Percentiles rank a stretch among this genome's conserved stretches.
Evolutionary conservation across 2,888 invertebrate genomes (phyloP).

Genomic region (Agonopterix arenella): DNA sequence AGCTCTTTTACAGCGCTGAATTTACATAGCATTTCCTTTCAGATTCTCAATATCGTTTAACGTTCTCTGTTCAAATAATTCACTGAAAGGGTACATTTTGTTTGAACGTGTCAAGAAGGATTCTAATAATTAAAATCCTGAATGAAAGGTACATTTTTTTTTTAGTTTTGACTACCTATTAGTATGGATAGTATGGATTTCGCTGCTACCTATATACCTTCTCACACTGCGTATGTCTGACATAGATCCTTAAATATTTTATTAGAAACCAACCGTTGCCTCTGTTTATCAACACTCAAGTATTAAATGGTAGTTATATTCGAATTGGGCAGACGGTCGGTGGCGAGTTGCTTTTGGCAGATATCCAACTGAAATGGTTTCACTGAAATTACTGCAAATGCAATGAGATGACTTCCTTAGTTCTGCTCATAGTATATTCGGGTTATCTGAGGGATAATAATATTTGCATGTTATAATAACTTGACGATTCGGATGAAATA

Average conservation of each 20-base stretch:
- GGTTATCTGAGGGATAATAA: conserved; percentile 8
- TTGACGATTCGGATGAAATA: neutral
- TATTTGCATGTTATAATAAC: conserved; percentile 7
- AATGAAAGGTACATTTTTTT: too few relatives aligned
- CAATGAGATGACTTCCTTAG: conserved; percentile 32
- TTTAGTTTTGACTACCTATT: too few relatives aligned
- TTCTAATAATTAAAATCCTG: too few relatives aligned
- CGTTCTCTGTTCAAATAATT: too few relatives aligned
- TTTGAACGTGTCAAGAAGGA: too few relatives aligned
- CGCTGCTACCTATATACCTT: too few relatives aligned
- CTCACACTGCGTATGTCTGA: neutral
- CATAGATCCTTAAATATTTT: conserved; percentile 12
- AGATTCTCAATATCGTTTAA: too few relatives aligned
- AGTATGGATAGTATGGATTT: too few relatives aligned
- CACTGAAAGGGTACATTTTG: too few relatives aligned
- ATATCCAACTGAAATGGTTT: conserved; percentile 45
- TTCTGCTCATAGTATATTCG: neutral
- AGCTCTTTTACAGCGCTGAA: too few relatives aligned
- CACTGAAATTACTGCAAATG: conserved; percentile 44
- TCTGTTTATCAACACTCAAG: conserved; percentile 34
- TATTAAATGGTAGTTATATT: conserved; percentile 41
- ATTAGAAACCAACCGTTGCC: conserved; percentile 14
- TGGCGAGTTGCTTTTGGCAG: conserved; percentile 43
- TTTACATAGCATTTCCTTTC: too few relatives aligned
- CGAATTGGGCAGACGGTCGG: conserved; percentile 33